These are phyloP conservation scores for Prosapia bicincta DNA, from an alignment of 2,888 invertebrate species.

Conservation along the genomic window DNA sequence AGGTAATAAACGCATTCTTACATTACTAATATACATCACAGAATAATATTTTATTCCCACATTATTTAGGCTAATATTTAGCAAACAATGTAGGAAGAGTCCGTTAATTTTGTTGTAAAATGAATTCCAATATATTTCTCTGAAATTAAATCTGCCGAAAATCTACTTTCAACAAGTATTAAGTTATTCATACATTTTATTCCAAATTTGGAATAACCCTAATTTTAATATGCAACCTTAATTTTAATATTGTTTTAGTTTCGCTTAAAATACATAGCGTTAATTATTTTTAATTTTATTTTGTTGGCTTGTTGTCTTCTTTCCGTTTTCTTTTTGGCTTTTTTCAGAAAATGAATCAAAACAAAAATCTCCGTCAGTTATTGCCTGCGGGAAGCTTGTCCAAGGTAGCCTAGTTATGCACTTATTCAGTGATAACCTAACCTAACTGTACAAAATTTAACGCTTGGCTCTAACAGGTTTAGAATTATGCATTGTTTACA, in stretches of 20 bases:
- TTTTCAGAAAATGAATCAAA: conserved; percentile 63
- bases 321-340: conserved; percentile 42
- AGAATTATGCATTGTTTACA: background rate
- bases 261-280: background rate
- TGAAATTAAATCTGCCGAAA: too few relatives aligned
- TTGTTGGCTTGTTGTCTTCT: conserved; percentile 15
- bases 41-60: too few relatives aligned
- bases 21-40: too few relatives aligned
- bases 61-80: too few relatives aligned
- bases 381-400: conserved; percentile 61
- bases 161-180: too few relatives aligned
- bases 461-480: background rate
- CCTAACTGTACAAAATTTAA: background rate
- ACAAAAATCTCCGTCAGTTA: conserved; percentile 58
- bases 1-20: too few relatives aligned
- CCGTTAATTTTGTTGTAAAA: too few relatives aligned
- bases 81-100: too few relatives aligned
- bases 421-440: background rate
- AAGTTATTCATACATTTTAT: too few relatives aligned
- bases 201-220: too few relatives aligned
- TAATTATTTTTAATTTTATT: background rate
- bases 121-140: too few relatives aligned
- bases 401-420: conserved; percentile 51
- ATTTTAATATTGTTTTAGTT: background rate
- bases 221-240: too few relatives aligned